Conservation (phyloP, 2,888 invertebrate genomes). For the Luperina testacea region DNA sequence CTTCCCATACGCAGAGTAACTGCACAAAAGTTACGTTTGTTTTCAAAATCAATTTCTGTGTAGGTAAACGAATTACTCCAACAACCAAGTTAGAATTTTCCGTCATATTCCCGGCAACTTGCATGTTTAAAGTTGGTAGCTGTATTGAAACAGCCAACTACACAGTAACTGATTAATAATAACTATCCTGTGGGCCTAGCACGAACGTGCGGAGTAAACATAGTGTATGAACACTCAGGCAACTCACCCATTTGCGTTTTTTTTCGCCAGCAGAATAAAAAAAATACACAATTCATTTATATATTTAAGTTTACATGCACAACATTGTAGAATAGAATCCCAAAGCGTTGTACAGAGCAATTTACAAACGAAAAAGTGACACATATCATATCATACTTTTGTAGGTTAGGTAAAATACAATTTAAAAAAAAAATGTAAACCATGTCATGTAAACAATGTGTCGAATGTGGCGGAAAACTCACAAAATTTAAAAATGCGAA, state of each 20-base stretch:
- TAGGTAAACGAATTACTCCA: conserved; percentile 27
- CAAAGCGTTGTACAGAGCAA: neutral
- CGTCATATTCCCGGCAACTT: conserved; percentile 38
- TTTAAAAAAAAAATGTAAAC: too few relatives aligned
- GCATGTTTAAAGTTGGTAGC: conserved; percentile 35
- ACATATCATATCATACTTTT: neutral
- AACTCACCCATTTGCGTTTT: neutral
- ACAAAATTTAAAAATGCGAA: neutral
- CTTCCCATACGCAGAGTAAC: conserved; percentile 10
- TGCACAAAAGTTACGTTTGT: conserved; percentile 29
- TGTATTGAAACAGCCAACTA: conserved; percentile 49
- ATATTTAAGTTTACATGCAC: neutral
- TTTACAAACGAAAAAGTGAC: neutral
- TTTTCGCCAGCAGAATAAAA: neutral
- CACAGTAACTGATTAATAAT: conserved; percentile 48
- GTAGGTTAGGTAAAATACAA: too few relatives aligned
- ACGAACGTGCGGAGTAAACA: neutral
- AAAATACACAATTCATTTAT: too few relatives aligned
- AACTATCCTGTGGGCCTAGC: conserved; percentile 14
- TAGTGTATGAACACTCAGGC: neutral
- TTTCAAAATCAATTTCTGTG: conserved; percentile 52
- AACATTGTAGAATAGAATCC: neutral
- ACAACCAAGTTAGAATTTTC: conserved; percentile 37
- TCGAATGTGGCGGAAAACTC: neutral
- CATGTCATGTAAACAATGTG: too few relatives aligned